A percentile compares a stretch with the other conserved stretches of the same genome.
phyloP scores from a whole-genome alignment of 2,797 vertebrate species.

The Microctenopoma stevenorrisi region DNA sequence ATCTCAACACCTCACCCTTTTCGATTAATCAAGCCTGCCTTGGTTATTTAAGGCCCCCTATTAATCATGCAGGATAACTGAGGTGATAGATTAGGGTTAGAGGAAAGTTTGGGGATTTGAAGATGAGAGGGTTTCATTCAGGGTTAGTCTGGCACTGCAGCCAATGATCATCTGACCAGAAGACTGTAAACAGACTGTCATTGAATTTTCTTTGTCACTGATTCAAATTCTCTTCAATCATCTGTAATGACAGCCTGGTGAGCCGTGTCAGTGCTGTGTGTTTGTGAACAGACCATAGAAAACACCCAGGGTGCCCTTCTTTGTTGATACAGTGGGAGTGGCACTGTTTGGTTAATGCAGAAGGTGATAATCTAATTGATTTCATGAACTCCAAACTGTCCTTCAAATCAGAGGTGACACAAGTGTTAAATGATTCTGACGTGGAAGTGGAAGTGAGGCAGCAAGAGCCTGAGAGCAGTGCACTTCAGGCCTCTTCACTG shows the following conservation, averaged over 20 bases:
- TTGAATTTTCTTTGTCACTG: slow-evolving; percentile 8
- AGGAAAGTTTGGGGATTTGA: slow-evolving; percentile 76
- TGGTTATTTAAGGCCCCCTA: slow-evolving; percentile 80
- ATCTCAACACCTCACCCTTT: slow-evolving; percentile 78
- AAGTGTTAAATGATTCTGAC: slow-evolving; percentile 76
- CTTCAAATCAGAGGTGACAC: slow-evolving; percentile 73
- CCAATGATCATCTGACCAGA: slow-evolving; percentile 32
- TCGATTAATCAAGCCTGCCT: slow-evolving; percentile 78
- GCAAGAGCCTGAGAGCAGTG: slow-evolving; percentile 53
- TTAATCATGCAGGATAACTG: slow-evolving; percentile 80
- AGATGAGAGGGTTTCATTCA: slow-evolving; percentile 61
- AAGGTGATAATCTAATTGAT: slow-evolving; percentile 66
- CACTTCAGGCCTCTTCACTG: slow-evolving; percentile 78
- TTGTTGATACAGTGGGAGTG: slow-evolving; percentile 48
- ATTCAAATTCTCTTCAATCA: slow-evolving; percentile 37
- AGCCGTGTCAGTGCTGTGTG: slow-evolving; percentile 17
- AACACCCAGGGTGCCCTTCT: slow-evolving; percentile 33
- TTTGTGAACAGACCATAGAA: slow-evolving; percentile 27
- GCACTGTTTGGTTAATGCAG: slow-evolving; percentile 25
- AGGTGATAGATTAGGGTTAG: slow-evolving; percentile 85
- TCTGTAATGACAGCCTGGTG: slow-evolving; percentile 30
- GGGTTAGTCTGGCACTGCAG: slow-evolving; percentile 33
- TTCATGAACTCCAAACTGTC: slow-evolving; percentile 72
- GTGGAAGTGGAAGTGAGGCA: slow-evolving; percentile 48
- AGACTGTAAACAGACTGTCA: slow-evolving; percentile 26